These are phyloP conservation scores for Hirundo rustica DNA, from an alignment of 2,797 vertebrate genomes.

Conservation along the genomic window DNA sequence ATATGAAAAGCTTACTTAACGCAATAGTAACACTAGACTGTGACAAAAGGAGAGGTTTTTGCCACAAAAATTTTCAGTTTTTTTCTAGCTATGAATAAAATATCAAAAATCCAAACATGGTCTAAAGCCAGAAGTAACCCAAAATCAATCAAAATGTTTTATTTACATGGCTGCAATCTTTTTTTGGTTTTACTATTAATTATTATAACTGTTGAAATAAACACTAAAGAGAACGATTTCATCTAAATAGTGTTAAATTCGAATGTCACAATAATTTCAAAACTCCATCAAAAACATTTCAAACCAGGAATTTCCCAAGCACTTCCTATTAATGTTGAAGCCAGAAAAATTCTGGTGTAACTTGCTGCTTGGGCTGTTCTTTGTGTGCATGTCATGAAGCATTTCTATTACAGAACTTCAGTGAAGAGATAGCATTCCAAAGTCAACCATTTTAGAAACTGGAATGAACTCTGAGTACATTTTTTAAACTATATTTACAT, in stretches of 20 bases:
- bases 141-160: background rate
- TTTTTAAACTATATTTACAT: background rate
- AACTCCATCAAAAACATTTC: background rate
- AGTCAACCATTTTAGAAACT: background rate
- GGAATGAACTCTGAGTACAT: background rate
- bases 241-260: background rate
- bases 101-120: background rate
- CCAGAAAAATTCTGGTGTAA: conserved; percentile 17
- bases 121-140: background rate
- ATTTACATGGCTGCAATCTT: background rate
- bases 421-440: background rate
- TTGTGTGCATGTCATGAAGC: background rate
- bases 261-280: background rate
- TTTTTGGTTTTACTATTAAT: background rate
- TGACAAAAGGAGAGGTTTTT: background rate
- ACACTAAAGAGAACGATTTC: background rate
- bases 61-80: background rate
- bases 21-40: background rate
- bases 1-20: background rate
- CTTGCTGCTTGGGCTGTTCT: background rate
- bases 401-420: background rate
- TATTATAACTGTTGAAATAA: background rate
- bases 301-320: conserved; percentile 31
- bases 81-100: background rate
- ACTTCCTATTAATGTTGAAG: background rate